These are phyloP conservation scores for Sebastes fasciatus DNA, from an alignment of 2,113 vertebrate species.

Conservation along the genomic window DNA sequence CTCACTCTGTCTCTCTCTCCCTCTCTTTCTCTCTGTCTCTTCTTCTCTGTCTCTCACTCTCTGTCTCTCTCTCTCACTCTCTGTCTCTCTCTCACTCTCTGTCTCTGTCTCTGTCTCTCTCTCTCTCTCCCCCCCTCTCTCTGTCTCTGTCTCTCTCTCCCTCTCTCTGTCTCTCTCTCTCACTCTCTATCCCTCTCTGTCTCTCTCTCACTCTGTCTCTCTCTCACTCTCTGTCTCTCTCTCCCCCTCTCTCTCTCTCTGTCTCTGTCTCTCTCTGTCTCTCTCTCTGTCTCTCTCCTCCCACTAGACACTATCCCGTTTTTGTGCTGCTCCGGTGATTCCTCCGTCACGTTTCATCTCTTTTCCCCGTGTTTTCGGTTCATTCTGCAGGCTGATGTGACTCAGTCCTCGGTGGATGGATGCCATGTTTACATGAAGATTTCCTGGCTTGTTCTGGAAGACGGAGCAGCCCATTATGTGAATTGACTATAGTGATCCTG, in stretches of 20 bases:
- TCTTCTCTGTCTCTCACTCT: no score
- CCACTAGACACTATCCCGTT: conserved; percentile 59
- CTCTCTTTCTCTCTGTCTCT: no score
- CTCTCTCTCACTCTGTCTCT: conserved; percentile 16
- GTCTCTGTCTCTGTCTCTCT: conserved; percentile 25
- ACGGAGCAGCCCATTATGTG: conserved; percentile 46
- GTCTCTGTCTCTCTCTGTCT: conserved; percentile 46
- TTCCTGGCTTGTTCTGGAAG: conserved; percentile 60
- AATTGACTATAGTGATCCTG: conserved; percentile 42
- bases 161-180: conserved; percentile 34
- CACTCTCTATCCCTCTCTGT: not conserved
- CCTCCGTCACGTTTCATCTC: conserved; percentile 65
- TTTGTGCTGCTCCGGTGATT: conserved; percentile 71
- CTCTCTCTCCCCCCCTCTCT: not conserved
- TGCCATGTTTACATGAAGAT: conserved; percentile 68
- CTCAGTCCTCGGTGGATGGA: conserved; percentile 56
- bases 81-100: not conserved
- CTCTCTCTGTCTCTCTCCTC: conserved; percentile 53
- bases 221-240: conserved; percentile 32
- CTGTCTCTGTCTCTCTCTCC: conserved; percentile 16
- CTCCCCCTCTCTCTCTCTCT: conserved; percentile 39
- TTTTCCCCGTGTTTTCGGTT: conserved; percentile 38
- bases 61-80: no score
- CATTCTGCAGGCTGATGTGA: conserved; percentile 55
- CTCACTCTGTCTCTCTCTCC: no score